Conservation (phyloP, 2,888 invertebrate species). For the Callosobruchus maculatus region DNA sequence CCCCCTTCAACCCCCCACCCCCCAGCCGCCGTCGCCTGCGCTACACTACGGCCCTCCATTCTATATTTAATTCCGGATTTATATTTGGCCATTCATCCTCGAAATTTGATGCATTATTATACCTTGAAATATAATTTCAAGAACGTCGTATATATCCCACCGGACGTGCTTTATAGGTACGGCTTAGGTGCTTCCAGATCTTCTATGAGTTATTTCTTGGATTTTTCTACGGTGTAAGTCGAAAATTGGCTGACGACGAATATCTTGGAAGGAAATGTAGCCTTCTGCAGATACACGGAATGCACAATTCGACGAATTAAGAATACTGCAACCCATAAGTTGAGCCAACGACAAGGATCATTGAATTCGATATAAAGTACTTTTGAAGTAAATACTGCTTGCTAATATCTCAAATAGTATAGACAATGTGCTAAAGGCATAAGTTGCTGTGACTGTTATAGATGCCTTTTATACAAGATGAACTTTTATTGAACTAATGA, state of each 20-base stretch:
- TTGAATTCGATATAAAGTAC: no score
- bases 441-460: no score
- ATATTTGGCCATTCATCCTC: constrained; percentile 48
- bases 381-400: no score
- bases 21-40: constrained; percentile 7
- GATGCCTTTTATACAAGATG: no score
- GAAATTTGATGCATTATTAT: constrained; percentile 50
- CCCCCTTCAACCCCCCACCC: constrained; percentile 8
- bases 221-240: constrained; percentile 2
- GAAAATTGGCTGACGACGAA: background rate
- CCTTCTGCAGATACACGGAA: background rate
- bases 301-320: no score
- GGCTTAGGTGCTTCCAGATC: background rate
- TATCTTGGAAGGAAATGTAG: background rate
- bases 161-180: background rate
- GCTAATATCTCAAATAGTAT: no score
- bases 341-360: no score
- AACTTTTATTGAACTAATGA: no score
- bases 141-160: constrained; percentile 37
- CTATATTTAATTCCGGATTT: constrained; percentile 52
- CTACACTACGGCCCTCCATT: constrained; percentile 38
- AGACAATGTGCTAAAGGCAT: no score
- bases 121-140: constrained; percentile 49
- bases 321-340: no score
- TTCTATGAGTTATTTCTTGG: constrained; percentile 5